Base-by-base conservation (phyloP, 2,797 vertebrate species). In the Taenioides sp. region DNA sequence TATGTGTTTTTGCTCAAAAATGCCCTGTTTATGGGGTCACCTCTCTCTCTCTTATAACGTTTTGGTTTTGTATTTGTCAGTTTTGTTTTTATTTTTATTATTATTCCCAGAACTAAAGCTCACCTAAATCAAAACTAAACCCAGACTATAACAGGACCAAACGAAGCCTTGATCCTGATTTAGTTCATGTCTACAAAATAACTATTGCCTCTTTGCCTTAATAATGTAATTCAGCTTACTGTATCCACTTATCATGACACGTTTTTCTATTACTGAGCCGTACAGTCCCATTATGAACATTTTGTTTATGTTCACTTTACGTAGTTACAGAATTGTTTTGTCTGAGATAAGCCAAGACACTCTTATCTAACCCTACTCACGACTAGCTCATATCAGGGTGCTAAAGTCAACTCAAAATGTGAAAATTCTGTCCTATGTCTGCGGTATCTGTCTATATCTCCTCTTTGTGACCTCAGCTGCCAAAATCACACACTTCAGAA, bases 361-460 rank as follows among this genome's bases (percentile, higher is more conserved):
- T 22, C 67, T 79, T 77, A 80, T 87, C 75, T 80, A n/a, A 59
- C 77, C 16, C 27, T 50, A 58, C 50, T 67, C 4, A 65, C 58
- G 54, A 62, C 52, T 25, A 4, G 71, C 59, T 60, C 47, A 54
- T 47, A 40, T 65, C 62, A 49, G 63, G 23, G 43, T 9, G 7
- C 25, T 65, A 11, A 57, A 65, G 43, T 14, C 34, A 6, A 47
- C 16, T 25, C 4, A 23, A 43, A 64, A 64, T 12, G 37, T 64
- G 37, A 22, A 7, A 34, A 72, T 28, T 74, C 50, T 25, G 20
- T 77, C 50, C 70, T 40, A 25, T 25, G 18, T 71, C 55, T 31
- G 5, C 18, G 40, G 2, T 25, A 57, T 57, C 54, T 23, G 22
- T 57, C 54, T 23, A 14, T 74, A 55, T n/a, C 34, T 27, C 64